Conservation (phyloP, 1,140 invertebrate species). For the Dermatophagoides farinae region DNA sequence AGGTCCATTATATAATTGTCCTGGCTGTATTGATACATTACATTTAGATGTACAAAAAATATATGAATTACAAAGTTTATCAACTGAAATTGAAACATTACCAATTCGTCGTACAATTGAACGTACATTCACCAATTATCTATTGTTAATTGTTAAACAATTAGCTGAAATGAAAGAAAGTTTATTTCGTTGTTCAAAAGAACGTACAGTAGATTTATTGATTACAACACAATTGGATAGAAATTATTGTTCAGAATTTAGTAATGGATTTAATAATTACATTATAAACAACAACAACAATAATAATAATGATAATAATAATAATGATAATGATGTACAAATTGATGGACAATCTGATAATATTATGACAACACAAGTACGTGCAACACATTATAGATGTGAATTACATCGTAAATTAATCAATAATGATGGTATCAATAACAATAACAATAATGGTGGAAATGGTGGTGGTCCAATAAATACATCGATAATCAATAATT, state of each 20-base stretch:
- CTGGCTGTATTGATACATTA: not conserved
- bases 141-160: not conserved
- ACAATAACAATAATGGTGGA: not conserved
- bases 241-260: not conserved
- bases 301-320: too few relatives aligned
- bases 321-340: not conserved
- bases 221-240: not conserved
- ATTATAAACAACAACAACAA: not conserved
- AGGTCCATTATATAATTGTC: not conserved
- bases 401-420: not conserved
- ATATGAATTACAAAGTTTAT: not conserved
- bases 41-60: not conserved
- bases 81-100: not conserved
- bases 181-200: not conserved
- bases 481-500: not conserved
- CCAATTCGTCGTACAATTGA: not conserved
- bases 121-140: not conserved
- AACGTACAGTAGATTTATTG: not conserved
- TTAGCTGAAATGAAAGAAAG: not conserved
- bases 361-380: not conserved
- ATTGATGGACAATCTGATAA: not conserved
- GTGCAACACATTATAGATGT: too few relatives aligned
- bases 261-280: not conserved
- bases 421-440: not conserved
- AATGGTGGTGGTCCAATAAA: not conserved